phyloP scores from a whole-genome alignment of 2,797 vertebrate genomes.

The Euthynnus affinis region DNA sequence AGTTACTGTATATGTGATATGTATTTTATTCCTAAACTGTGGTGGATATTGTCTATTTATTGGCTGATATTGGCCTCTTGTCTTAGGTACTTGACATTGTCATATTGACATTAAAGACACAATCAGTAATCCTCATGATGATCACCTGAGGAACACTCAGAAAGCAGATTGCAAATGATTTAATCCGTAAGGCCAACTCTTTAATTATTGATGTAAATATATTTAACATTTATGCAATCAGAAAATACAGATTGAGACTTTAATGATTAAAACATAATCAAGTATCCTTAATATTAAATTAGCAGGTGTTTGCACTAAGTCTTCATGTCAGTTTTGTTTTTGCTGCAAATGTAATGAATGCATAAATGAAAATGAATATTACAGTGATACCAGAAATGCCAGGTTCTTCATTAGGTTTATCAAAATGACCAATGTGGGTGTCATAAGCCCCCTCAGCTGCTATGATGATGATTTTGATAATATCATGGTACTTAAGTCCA shows the following conservation, averaged over 20 bases:
- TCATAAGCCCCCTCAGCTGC: neutral
- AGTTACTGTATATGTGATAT: slow-evolving; percentile 55
- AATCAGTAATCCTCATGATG: neutral
- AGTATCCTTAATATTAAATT: slow-evolving; percentile 38
- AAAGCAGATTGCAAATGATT: neutral
- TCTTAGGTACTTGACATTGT: slow-evolving; percentile 39
- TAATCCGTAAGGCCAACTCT: neutral
- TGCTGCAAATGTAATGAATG: slow-evolving; percentile 43
- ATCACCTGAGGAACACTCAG: neutral
- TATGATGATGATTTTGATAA: neutral
- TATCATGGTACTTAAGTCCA: neutral
- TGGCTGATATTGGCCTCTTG: slow-evolving; percentile 49
- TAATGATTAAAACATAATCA: slow-evolving; percentile 15
- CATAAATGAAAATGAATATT: slow-evolving; percentile 20
- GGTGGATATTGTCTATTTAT: slow-evolving; percentile 70
- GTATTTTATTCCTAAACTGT: slow-evolving; percentile 50
- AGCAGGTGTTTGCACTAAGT: slow-evolving; percentile 55
- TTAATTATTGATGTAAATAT: slow-evolving; percentile 3
- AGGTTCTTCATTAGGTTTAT: slow-evolving; percentile 42
- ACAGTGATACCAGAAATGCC: slow-evolving; percentile 29
- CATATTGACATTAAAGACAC: slow-evolving; percentile 1
- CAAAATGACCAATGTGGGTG: neutral
- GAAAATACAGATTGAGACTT: slow-evolving; percentile 1
- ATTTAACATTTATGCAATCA: slow-evolving; percentile 19
- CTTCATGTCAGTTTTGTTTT: slow-evolving; percentile 14